A percentile compares a stretch with the other conserved stretches of the same genome.
Conservation (phyloP, 2,888 invertebrate genomes). For the Hypena proboscidalis region DNA sequence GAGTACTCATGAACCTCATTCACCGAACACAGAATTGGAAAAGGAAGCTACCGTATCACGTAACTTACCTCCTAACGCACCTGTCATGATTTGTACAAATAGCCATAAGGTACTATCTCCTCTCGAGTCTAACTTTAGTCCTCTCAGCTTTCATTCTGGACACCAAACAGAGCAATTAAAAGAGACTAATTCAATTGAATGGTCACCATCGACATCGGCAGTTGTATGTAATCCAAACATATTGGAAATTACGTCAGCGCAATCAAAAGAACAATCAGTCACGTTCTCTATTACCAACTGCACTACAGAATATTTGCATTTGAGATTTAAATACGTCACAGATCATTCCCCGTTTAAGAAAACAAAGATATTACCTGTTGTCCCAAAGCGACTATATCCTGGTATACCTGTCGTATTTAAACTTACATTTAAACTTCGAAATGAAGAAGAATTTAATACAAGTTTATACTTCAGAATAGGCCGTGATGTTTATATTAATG, state of each 20-base stretch:
- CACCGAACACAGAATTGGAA: no score
- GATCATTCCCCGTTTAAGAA: constrained; percentile 51
- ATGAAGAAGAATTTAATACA: constrained; percentile 49
- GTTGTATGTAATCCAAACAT: constrained; percentile 54
- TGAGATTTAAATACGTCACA: constrained; percentile 60
- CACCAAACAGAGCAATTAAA: constrained; percentile 11
- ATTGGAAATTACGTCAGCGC: no score
- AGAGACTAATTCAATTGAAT: constrained; percentile 33
- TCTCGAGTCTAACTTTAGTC: constrained; percentile 43
- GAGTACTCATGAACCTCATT: neutral
- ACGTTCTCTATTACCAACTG: constrained; percentile 63
- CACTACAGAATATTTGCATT: constrained; percentile 49
- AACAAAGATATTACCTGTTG: constrained; percentile 53
- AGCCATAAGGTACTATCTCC: constrained; percentile 61
- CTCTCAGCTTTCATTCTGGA: constrained; percentile 35
- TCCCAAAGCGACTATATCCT: constrained; percentile 59
- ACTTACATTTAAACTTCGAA: constrained; percentile 55
- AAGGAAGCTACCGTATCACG: no score
- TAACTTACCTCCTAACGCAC: constrained; percentile 46
- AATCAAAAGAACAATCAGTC: constrained; percentile 51
- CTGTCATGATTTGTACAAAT: constrained; percentile 54
- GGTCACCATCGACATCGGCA: constrained; percentile 42
- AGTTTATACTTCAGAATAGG: constrained; percentile 62
- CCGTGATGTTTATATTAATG: constrained; percentile 40
- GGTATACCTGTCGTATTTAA: constrained; percentile 59